Percentiles rank a stretch among this genome's conserved stretches.
Evolutionary conservation across 2,797 vertebrate genomes (phyloP).

Genomic region (Lemur catta): DNA sequence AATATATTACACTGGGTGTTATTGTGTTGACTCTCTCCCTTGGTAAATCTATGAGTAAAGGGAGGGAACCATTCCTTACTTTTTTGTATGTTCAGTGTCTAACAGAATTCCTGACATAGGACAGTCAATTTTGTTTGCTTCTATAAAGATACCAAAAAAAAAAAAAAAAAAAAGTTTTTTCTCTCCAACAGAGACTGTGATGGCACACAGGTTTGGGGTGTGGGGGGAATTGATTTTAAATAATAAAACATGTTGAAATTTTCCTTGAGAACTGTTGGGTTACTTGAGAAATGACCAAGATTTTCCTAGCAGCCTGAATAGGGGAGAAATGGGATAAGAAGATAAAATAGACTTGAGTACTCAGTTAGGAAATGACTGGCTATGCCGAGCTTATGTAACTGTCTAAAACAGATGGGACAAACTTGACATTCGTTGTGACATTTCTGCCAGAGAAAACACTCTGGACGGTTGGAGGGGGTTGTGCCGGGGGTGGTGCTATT

Average conservation of each 20-base stretch:
- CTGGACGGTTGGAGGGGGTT: background rate
- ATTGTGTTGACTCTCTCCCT: background rate
- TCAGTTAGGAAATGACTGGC: background rate
- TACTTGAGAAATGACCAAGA: constrained; percentile 24
- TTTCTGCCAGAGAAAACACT: constrained; percentile 35
- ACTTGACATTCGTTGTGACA: background rate
- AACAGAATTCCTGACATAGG: background rate
- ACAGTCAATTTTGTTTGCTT: background rate
- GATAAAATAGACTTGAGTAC: background rate
- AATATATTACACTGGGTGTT: too few relatives aligned
- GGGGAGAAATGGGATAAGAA: background rate
- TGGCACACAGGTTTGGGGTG: accelerated
- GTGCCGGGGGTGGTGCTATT: accelerated
- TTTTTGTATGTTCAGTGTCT: background rate
- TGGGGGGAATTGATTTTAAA: background rate
- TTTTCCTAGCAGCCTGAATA: background rate
- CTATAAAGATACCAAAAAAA: background rate
- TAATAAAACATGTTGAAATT: background rate
- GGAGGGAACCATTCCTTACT: too few relatives aligned
- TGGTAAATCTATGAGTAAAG: background rate
- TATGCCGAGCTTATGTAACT: background rate
- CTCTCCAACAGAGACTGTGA: background rate
- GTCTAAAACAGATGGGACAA: background rate
- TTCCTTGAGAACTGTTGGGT: background rate
- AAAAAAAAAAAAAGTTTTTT: too few relatives aligned